Evolutionary conservation across 2,888 invertebrate species (phyloP), one percentile per base, ranked within the genome.

Genomic region (Netelia inedita): DNA sequence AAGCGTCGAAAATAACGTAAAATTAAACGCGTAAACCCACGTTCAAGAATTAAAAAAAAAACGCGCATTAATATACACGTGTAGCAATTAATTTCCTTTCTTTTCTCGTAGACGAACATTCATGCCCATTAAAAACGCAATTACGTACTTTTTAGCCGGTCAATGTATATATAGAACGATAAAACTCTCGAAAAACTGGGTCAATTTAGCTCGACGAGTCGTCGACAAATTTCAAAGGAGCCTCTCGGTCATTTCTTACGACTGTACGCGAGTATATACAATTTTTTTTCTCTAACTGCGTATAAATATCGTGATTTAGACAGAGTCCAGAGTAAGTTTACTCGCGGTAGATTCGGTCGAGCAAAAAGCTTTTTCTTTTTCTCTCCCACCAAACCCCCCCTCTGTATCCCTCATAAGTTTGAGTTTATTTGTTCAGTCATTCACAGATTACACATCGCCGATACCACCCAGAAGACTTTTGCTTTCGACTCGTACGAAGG

Each of bases 391-490:
- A n/a, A n/a, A n/a, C 41, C n/a, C 53, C 28, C 2, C 53, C 2
- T 53, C 28, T n/a, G n/a, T 69, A 28, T 55, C 23, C 11, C n/a
- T 28, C 21, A 46, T 14, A 35, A 41, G 50, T 28, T 23, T 19
- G 19, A 63, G 63, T 74, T 74, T 74, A 63, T 74, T 74, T 74
- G 63, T 63, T 16, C 53, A 74, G 63, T 63, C 50, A 74, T 53
- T 63, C 50, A 53, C 63, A 35, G 74, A 46, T 53, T 53, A 74
- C 41, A 65, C 63, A 41, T 9, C 41, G 35, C 28, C 8, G 11
- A 14, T 63, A 35, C 63, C 6, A 28, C 28, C 28, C 19, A 23
- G 41, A 46, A 46, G 46, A 46, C 14, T 46, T 46, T 46, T 46
- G 2, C 14, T 46, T 46, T 46, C 3, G 46, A 71, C 41, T 71